Evolutionary conservation across 2,888 invertebrate genomes (phyloP).

Genomic region (Liodrosophila aerea): DNA sequence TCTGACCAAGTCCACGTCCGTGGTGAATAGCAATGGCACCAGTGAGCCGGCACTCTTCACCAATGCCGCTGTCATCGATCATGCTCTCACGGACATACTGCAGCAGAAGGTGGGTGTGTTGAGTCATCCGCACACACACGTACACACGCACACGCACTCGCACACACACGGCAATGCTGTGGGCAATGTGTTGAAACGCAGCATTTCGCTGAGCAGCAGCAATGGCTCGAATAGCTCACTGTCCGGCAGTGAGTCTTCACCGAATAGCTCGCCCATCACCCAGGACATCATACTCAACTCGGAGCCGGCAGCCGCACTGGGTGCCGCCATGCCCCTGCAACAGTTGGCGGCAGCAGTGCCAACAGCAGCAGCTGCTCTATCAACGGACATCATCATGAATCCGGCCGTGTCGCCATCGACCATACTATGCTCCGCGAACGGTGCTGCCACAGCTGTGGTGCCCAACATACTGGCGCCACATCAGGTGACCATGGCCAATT

Average conservation of each 20-base stretch:
- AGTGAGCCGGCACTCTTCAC: slow-evolving; percentile 64
- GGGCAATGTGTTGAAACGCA: slow-evolving; percentile 80
- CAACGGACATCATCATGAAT: slow-evolving; percentile 85
- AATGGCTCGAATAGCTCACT: slow-evolving; percentile 51
- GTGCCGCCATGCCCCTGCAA: slow-evolving; percentile 69
- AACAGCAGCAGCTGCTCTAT: slow-evolving; percentile 54
- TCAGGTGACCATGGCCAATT: slow-evolving; percentile 81
- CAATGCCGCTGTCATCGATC: slow-evolving; percentile 72
- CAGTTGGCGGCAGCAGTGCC: slow-evolving; percentile 61
- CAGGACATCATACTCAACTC: slow-evolving; percentile 82
- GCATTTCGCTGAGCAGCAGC: slow-evolving; percentile 81
- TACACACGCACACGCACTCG: slow-evolving; percentile 23
- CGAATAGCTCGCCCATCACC: slow-evolving; percentile 78
- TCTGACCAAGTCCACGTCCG: slow-evolving; percentile 73
- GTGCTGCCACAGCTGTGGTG: slow-evolving; percentile 77
- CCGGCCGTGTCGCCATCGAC: slow-evolving; percentile 85
- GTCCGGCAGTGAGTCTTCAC: slow-evolving; percentile 66
- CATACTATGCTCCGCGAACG: slow-evolving; percentile 84
- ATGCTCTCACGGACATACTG: slow-evolving; percentile 78
- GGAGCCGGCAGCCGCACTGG: slow-evolving; percentile 79
- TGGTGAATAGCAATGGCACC: slow-evolving; percentile 60
- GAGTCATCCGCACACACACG: slow-evolving; percentile 34
- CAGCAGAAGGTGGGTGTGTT: slow-evolving; percentile 65
- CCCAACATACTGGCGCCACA: slow-evolving; percentile 80
- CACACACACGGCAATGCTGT: slow-evolving; percentile 30